Base-by-base conservation (phyloP, 2,113 vertebrate species). In the Erythrolamprus reginae region DNA sequence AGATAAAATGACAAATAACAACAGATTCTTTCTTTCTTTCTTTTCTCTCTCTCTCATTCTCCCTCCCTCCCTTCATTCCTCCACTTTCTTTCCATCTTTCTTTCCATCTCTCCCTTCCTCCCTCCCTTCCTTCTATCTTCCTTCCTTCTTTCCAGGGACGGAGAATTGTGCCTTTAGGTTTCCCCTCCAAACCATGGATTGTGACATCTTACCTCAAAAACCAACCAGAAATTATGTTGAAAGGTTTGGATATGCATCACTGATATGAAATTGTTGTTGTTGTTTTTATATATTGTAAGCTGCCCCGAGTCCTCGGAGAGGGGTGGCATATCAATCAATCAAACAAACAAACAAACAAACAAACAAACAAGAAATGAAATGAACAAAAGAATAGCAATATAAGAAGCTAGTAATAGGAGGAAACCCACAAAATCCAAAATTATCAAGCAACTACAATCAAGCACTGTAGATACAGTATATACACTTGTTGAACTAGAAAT, bases 101-200 rank as follows among this genome's bases (percentile, higher is more conserved):
- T 10, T 26, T 61, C 1, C 12, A 13, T n/a, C 0, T 4, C 28
- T 15, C 1, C 5, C 12, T n/a, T 0, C 4, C 4, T 65, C 2
- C 61, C 33, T n/a, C 12, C 5, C 4, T 33, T 0, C 65, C 3
- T 17, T 2, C n/a, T 17, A 2, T 4, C n/a, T 33, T 33, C 13
- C 13, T 42, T 89, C 86, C 21, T 47, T 95, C 4, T 45, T 42
- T 26, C 4, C 82, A 97, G 97, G 96, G 97, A 87, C 93, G 82
- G 91, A 95, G 94, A 89, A 93, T 97, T 70, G 94, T 95, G 10
- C 93, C 92, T 51, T 65, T 98, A 90, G 97, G 97, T 0, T 28
- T 93, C n/a, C 96, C 96, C 0, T 95, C 94, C 88, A 96, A 96
- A 3, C 96, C 96, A 10, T 98, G 97, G 97, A 21, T 92, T 42